Conservation (phyloP, 2,113 vertebrate species). For the Tachuris rubrigastra region DNA sequence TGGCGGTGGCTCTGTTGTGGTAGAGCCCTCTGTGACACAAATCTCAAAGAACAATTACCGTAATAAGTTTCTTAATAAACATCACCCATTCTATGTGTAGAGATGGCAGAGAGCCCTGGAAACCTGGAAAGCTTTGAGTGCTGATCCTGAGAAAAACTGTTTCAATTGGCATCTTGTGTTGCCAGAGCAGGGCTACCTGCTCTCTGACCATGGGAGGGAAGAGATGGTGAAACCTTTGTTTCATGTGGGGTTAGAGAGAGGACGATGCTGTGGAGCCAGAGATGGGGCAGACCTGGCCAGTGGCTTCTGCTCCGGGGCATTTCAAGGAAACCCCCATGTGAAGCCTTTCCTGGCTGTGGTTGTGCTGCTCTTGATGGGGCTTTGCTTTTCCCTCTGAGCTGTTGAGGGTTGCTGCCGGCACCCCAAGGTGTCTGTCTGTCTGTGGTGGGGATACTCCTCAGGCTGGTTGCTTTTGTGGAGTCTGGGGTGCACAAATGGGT, state of each 20-base stretch:
- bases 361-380: not conserved
- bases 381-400: not conserved
- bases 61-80: not conserved
- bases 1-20: not conserved
- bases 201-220: not conserved
- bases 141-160: not conserved
- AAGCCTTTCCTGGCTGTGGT: not conserved
- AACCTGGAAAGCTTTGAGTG: not conserved
- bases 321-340: rapidly evolving
- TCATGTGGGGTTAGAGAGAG: rapidly evolving
- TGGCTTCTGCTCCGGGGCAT: not conserved
- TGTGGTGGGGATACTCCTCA: not conserved
- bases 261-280: not conserved
- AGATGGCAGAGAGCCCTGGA: not conserved
- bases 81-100: rapidly evolving
- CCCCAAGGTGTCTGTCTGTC: not conserved
- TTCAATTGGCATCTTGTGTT: not conserved
- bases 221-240: not conserved
- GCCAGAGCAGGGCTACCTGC: not conserved
- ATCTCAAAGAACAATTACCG: not conserved
- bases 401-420: not conserved
- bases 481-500: not conserved
- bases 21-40: not conserved
- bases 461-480: not conserved
- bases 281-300: not conserved